Evolutionary conservation across 2,797 vertebrate species (phyloP), one percentile per base, ranked within the genome.

Genomic region (Rachycentron canadum): DNA sequence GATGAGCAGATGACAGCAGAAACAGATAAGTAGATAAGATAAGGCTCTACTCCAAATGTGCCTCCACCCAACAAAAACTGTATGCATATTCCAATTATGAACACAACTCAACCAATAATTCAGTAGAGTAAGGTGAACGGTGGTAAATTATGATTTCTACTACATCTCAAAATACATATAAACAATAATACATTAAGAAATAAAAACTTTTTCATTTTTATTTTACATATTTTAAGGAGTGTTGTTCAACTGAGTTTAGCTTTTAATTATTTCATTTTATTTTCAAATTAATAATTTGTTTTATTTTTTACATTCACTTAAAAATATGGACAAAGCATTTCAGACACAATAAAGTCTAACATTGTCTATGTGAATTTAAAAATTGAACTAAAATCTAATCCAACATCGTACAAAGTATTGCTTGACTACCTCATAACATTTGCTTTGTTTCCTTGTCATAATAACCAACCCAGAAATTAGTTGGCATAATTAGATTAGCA

Each of bases 1-100:
- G 83, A 89, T 69, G 59, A 78, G 65, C 79, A 85, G 47, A 67
- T 76, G 61, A 91, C 69, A 72, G 69, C 2, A 45, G 38, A 45
- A 68, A 63, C 8, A 79, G 49, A 73, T 36, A 65, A 56, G 55
- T 59, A n/a, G n/a, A n/a, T n/a, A n/a, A n/a, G n/a, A 40, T 41
- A 56, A 73, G 45, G 57, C 41, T 64, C 21, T 11, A 53, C 5
- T 77, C 1, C 63, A 67, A 71, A 76, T 63, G 21, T 65, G 49
- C 47, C 34, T 74, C 32, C 23, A 73, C 40, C 36, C 2, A 40
- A 34, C 47, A 61, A 50, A 61, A 58, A 40, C 26, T 64, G 26
- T 16, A 56, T 40, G 8, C 11, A 56, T 38, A 32, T 62, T 57
- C 2, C 40, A 65, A 38, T 50, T 12, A 62, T 30, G 14, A 32